Evolutionary conservation across 2,113 vertebrate genomes (phyloP).

Genomic region (Speoplatyrhinus poulsoni): DNA sequence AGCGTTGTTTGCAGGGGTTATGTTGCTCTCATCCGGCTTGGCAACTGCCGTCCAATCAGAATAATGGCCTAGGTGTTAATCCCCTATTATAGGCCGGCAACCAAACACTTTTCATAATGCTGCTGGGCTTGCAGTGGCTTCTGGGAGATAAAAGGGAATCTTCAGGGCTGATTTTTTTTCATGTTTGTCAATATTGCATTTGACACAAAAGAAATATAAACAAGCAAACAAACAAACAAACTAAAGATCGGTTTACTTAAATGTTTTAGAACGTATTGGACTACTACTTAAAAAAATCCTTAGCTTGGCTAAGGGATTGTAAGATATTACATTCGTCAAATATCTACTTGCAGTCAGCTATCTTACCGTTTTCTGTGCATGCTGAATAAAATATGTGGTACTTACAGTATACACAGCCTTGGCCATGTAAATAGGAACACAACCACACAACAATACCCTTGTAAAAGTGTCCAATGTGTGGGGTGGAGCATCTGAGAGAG

Average conservation of each 20-base stretch:
- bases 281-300: slow-evolving; percentile 1
- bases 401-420: too few relatives aligned
- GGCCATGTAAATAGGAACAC: too few relatives aligned
- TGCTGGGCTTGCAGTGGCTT: neutral
- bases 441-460: too few relatives aligned
- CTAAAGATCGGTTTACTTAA: neutral
- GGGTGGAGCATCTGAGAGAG: too few relatives aligned
- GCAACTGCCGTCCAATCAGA: slow-evolving; percentile 45
- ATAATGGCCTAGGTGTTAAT: slow-evolving; percentile 62
- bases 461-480: too few relatives aligned
- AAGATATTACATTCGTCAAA: too few relatives aligned
- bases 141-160: slow-evolving; percentile 19
- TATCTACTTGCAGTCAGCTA: too few relatives aligned
- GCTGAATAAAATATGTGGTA: too few relatives aligned
- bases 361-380: too few relatives aligned
- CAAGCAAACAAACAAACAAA: neutral
- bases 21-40: slow-evolving; percentile 48
- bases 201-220: neutral
- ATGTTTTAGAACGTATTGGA: neutral
- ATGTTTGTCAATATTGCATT: neutral
- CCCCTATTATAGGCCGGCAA: slow-evolving; percentile 57
- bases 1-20: slow-evolving; percentile 71
- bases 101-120: slow-evolving; percentile 41
- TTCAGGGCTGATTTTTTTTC: neutral
- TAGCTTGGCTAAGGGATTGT: neutral